Percentiles rank a stretch among this genome's conserved stretches.
phyloP scores from a whole-genome alignment of 2,888 invertebrate species.

The Boloria selene region DNA sequence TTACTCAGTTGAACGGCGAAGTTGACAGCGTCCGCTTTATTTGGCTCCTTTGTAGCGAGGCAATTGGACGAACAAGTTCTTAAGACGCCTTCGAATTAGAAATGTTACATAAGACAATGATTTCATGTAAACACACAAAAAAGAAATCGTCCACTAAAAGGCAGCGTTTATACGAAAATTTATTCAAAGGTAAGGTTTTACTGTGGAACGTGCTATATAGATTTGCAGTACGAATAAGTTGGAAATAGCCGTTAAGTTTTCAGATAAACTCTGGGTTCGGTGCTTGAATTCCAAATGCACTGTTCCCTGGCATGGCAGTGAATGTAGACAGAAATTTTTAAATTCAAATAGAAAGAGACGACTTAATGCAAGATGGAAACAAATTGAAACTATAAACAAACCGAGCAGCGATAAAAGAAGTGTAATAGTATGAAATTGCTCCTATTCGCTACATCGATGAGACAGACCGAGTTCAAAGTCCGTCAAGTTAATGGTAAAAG shows the following conservation, averaged over 20 bases:
- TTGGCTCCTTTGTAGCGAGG: constrained; percentile 21
- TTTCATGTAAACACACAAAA: background rate
- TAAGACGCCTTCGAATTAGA: constrained; percentile 18
- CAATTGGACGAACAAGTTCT: constrained; percentile 13
- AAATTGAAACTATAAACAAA: constrained; percentile 14
- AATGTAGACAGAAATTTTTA: constrained; percentile 11
- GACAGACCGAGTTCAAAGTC: constrained; percentile 16
- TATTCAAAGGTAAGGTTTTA: constrained; percentile 12
- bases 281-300: constrained; percentile 16
- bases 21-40: constrained; percentile 26
- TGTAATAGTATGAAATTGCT: constrained; percentile 14
- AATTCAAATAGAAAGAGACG: constrained; percentile 16
- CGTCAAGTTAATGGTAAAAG: constrained; percentile 17
- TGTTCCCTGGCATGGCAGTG: background rate
- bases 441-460: constrained; percentile 14
- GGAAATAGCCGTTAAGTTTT: constrained; percentile 21
- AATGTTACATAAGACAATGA: constrained; percentile 11
- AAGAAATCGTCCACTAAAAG: background rate
- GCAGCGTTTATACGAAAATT: background rate
- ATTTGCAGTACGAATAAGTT: constrained; percentile 18
- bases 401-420: constrained; percentile 13
- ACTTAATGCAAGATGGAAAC: constrained; percentile 13
- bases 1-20: constrained; percentile 27
- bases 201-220: constrained; percentile 13
- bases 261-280: constrained; percentile 15